Base-by-base conservation (phyloP, 1,140 invertebrate species). In the Pinna nobilis region DNA sequence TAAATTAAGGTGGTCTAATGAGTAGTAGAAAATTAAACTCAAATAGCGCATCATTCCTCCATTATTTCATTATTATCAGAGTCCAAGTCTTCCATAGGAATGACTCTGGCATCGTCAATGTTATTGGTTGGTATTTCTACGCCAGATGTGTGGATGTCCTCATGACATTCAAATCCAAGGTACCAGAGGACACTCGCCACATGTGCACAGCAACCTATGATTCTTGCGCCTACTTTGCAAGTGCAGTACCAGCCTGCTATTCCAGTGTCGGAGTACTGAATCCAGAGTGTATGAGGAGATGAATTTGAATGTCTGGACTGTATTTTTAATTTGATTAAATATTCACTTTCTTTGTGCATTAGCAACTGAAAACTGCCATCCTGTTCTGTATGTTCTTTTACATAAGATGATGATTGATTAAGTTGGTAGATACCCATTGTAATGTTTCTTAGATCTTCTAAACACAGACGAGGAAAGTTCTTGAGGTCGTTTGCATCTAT, bases 351-450 rank as follows among this genome's bases (percentile, higher is more conserved):
- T 20, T 67, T 55, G 15, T 2, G 4, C 9, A 67, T 20, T 7
- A 32, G 9, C 5, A 67, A 18, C 7, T 55, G 1, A 47, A 53
- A 55, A 1, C 13, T 1, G 9, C 2, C 49, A 23, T 37, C 49
- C 15, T 41, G 9, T 13, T 9, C 32, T 1, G 55, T 11, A 28
- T 55, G 65, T 9, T 55, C 50, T n/a, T 23, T 39, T 5, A 35
- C 18, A 41, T 55, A 67, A 20, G 9, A 3, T 1, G 50, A 33
- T 3, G 49, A n/a, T 0, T 39, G 50, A 11, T 67, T 67, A 3
- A 67, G 9, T 28, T 67, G 65, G 32, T 55, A 67, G 0, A 67
- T 32, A 6, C 50, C 50, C 65, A 67, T 39, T 11, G 50, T 67
- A 5, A 55, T 25, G 0, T 55, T 28, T 15, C 50, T 18, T 13